Evolutionary conservation across 1,140 invertebrate species (phyloP), one percentile per base, ranked within the genome.

Genomic region (Ridgeia piscesae): DNA sequence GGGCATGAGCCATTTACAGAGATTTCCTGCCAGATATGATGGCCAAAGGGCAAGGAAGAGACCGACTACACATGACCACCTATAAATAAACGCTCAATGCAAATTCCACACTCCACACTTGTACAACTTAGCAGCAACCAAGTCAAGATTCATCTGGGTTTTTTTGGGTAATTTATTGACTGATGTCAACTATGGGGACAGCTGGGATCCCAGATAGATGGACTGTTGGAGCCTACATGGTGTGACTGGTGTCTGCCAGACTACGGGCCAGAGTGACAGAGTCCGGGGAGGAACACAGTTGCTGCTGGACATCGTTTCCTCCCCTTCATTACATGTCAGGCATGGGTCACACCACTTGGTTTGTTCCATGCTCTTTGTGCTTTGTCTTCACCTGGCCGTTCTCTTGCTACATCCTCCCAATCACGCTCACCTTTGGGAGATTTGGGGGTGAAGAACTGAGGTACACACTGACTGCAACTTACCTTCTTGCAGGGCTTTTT

Each of bases 401-500:
- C n/a, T n/a, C n/a, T n/a, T n/a, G n/a, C n/a, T n/a, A n/a, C n/a
- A n/a, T n/a, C n/a, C n/a, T n/a, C n/a, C n/a, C n/a, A n/a, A n/a
- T n/a, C n/a, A n/a, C n/a, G n/a, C n/a, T n/a, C n/a, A n/a, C n/a
- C n/a, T n/a, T n/a, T n/a, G n/a, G n/a, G n/a, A n/a, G n/a, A n/a
- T n/a, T n/a, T n/a, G n/a, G 48, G 48, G 48, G 48, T 77, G 17
- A 0, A 21, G 58, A 77, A 0, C 58, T 77, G 58, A 21, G 58
- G 58, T 1, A 0, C 6, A 77, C 58, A 50, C n/a, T n/a, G n/a
- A n/a, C n/a, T n/a, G n/a, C n/a, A n/a, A 90, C 88, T 91, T 93
- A 95, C 96, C 95, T 94, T 96, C 95, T 93, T 95, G 94, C 8
- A 96, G 93, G 89, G 94, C 93, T 89, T 94, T 94, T 93, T 95